Percentiles rank a stretch among this genome's conserved stretches.
These are phyloP conservation scores for Enteromius anoplus DNA, from an alignment of 2,797 vertebrate species.

Conservation along the genomic window DNA sequence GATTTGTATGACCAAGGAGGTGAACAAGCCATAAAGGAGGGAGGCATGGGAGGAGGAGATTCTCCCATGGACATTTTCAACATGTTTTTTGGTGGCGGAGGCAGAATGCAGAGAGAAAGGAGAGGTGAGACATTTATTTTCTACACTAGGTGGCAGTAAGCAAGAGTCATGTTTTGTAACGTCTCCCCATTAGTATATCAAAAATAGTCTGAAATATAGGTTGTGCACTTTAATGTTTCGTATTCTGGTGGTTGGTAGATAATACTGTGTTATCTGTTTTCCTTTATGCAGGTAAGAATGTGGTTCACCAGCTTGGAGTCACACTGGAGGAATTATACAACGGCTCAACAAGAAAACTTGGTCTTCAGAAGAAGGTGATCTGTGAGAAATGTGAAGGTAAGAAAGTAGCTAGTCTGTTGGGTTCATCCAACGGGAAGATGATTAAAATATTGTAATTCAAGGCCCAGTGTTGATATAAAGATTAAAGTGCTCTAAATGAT, in stretches of 20 bases:
- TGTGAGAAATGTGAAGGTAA: constrained; percentile 96
- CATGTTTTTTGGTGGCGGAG: constrained; percentile 98
- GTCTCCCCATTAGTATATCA: neutral
- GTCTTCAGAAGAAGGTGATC: constrained; percentile 92
- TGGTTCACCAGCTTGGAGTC: constrained; percentile 89
- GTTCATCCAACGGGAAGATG: neutral
- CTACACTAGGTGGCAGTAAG: neutral
- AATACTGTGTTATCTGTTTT: neutral
- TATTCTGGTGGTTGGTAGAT: neutral
- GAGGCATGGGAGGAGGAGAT: constrained; percentile 83
- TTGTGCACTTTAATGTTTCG: neutral
- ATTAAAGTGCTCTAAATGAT: neutral
- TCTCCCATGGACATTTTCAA: constrained; percentile 98
- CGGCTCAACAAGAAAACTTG: constrained; percentile 89
- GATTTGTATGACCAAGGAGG: constrained; percentile 97
- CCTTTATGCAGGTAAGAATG: constrained; percentile 85
- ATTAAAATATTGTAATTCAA: neutral
- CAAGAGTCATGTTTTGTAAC: neutral
- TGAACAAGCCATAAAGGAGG: constrained; percentile 98
- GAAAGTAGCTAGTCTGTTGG: neutral
- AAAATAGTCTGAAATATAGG: neutral
- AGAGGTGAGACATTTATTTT: constrained; percentile 78
- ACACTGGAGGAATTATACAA: constrained; percentile 93
- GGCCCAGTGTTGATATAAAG: neutral
- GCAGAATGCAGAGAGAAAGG: constrained; percentile 92